Conservation (phyloP, 2,888 invertebrate species). For the Idaea biselata region DNA sequence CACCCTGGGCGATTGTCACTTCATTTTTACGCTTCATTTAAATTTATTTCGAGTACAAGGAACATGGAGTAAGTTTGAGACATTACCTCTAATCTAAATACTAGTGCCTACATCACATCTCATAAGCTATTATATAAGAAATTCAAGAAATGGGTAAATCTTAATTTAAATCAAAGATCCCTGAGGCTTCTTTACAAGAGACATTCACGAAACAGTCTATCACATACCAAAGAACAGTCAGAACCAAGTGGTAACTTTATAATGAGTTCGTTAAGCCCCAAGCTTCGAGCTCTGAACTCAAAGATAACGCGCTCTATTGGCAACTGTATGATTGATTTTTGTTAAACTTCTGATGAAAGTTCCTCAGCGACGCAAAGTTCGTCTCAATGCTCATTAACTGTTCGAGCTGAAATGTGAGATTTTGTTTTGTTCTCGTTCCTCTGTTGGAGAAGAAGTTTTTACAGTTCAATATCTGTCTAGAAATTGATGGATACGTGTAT, state of each 20-base stretch:
- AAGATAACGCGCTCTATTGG: conserved; percentile 43
- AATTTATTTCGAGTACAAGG: no score
- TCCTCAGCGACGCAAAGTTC: conserved; percentile 12
- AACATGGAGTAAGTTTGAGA: no score
- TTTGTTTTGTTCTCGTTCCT: conserved; percentile 11
- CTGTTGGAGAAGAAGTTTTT: background rate
- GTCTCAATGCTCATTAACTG: conserved; percentile 13
- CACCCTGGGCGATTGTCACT: no score
- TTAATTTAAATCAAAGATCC: no score
- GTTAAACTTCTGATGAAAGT: conserved; percentile 23
- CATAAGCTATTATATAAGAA: no score
- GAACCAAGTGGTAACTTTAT: conserved; percentile 47
- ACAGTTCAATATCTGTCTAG: background rate
- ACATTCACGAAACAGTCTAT: conserved; percentile 10
- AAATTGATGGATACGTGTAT: no score
- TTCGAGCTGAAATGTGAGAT: conserved; percentile 6
- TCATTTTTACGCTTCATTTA: no score
- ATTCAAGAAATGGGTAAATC: no score
- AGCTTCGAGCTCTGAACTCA: conserved; percentile 35
- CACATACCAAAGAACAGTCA: conserved; percentile 2
- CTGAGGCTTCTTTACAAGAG: conserved; percentile 16
- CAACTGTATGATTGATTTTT: conserved; percentile 47
- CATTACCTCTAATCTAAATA: no score
- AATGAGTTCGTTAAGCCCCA: conserved; percentile 65
- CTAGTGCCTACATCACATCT: no score